These are phyloP conservation scores for Emberiza fucata DNA, from an alignment of 2,113 vertebrate genomes.

Conservation along the genomic window DNA sequence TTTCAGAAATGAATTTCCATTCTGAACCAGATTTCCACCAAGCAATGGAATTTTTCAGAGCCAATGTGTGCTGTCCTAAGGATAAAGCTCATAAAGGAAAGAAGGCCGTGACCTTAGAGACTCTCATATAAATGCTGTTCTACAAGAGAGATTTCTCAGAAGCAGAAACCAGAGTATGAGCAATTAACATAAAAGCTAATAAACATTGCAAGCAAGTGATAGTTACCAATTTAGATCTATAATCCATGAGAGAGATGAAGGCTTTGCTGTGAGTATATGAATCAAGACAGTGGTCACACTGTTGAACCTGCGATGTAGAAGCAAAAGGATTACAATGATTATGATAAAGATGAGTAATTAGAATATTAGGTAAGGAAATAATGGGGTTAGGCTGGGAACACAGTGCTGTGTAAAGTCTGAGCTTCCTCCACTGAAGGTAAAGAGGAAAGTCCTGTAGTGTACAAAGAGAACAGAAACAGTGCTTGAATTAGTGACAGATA, in stretches of 20 bases:
- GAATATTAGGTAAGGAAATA: not conserved
- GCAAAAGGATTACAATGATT: conserved; percentile 59
- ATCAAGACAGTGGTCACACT: conserved; percentile 52
- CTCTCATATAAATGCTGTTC: not conserved
- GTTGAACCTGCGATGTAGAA: conserved; percentile 53
- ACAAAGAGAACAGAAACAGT: not conserved
- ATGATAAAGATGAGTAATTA: not conserved
- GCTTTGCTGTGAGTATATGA: conserved; percentile 55
- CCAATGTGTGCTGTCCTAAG: not conserved
- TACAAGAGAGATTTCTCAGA: not conserved
- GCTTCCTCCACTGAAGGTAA: not conserved
- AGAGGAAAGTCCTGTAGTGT: not conserved
- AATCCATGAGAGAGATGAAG: conserved; percentile 62
- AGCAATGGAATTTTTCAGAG: not conserved
- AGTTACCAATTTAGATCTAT: conserved; percentile 69
- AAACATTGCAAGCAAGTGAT: conserved; percentile 53
- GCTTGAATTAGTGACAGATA: not conserved
- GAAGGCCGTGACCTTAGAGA: not conserved
- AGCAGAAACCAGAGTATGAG: conserved; percentile 12
- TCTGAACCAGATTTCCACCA: not conserved
- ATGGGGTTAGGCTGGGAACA: not conserved
- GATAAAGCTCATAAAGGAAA: conserved; percentile 37
- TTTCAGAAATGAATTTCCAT: not conserved
- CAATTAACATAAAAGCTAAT: conserved; percentile 10
- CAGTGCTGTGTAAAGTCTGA: not conserved